Conservation (phyloP, 2,113 vertebrate genomes). For the Vicugna pacos region DNA sequence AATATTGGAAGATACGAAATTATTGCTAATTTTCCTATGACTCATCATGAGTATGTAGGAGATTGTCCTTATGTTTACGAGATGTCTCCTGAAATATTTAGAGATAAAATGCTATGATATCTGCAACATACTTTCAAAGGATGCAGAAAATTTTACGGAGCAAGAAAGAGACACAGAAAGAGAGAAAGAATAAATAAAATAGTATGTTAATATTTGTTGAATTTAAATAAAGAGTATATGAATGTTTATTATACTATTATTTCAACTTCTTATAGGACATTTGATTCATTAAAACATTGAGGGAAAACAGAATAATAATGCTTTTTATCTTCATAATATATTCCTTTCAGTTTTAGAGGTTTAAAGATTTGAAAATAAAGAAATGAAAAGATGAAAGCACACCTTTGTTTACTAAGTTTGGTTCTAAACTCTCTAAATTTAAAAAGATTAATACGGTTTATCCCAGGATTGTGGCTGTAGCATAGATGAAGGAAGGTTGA, state of each 20-base stretch:
- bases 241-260: not conserved
- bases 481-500: not conserved
- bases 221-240: not conserved
- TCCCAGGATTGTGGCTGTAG: not conserved
- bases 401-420: not conserved
- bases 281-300: not conserved
- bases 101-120: not conserved
- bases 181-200: not conserved
- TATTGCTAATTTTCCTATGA: not conserved
- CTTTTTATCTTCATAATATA: not conserved
- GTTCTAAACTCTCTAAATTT: not conserved
- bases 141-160: not conserved
- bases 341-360: not conserved
- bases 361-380: conserved; percentile 26
- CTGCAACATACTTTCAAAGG: not conserved
- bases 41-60: not conserved
- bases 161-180: not conserved
- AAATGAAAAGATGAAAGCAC: not conserved
- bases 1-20: not conserved
- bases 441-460: not conserved
- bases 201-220: not conserved
- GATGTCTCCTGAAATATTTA: not conserved
- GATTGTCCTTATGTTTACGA: not conserved
- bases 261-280: not conserved
- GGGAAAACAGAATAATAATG: not conserved